Evolutionary conservation across 2,888 invertebrate species (phyloP), one percentile per base, ranked within the genome.

Genomic region (Scelioninae gen. 2): DNA sequence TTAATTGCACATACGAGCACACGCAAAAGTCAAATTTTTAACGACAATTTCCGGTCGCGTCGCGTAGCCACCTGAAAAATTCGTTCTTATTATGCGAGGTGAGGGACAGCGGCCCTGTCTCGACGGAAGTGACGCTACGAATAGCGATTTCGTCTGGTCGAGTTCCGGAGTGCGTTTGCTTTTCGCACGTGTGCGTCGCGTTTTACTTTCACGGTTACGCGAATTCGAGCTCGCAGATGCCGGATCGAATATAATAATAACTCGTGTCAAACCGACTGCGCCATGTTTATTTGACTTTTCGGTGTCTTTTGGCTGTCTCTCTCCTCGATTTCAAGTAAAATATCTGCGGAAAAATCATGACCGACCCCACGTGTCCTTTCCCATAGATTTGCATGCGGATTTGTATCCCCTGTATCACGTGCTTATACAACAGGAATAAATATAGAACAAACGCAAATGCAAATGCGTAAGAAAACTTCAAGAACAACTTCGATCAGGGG

Each of bases 131-230:
- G 69, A 70, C 63, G 69, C 16, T 70, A 70, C 69, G 63, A 70
- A 70, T 70, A 63, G 48, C 69, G 69, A 69, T 69, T 61, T 69
- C 60, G 69, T 69, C 69, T 69, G 69, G 69, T 61, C 55, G 61
- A 63, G 69, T 69, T 69, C 69, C 69, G 69, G 69, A 69, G 61
- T 63, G 48, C 61, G 33, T 69, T 61, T 69, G 69, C 48, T 69
- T 25, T 69, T 69, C 53, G 55, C 61, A 63, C 61, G 55, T 61
- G 61, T 61, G 61, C 50, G 33, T 16, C 35, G 43, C 43, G 28
- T 37, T 37, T 60, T 33, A 39, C 39, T 50, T 63, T 68, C 52
- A 60, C 45, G 43, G 50, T 50, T 58, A 68, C 43, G 31, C 48
- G 41, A 58, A 48, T 68, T 58, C 37, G 45, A 35, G 25, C 43